A percentile compares a stretch with the other conserved stretches of the same genome.
These are phyloP conservation scores for Chymomyza fuscimana DNA, from an alignment of 2,888 invertebrate genomes.

Conservation along the genomic window DNA sequence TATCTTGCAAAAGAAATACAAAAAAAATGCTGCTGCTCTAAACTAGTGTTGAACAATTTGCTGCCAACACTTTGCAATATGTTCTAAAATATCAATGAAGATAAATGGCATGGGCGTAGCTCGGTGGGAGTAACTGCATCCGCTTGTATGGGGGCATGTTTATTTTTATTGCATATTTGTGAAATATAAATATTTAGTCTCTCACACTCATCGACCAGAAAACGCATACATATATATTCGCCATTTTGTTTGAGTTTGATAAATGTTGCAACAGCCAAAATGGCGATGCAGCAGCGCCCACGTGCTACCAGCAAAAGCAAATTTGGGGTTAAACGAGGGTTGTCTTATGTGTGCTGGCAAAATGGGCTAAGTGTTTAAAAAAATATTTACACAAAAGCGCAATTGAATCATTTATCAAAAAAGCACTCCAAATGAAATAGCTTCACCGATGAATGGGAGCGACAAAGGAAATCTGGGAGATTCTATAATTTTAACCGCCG, in stretches of 20 bases:
- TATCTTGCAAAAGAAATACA: constrained; percentile 25
- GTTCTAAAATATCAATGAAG: constrained; percentile 17
- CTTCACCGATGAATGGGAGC: too few relatives aligned
- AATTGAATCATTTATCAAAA: too few relatives aligned
- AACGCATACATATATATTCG: neutral
- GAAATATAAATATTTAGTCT: constrained; percentile 40
- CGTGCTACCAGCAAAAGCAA: neutral
- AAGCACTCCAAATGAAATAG: too few relatives aligned
- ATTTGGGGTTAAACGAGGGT: neutral
- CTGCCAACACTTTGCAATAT: constrained; percentile 3
- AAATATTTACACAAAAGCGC: too few relatives aligned
- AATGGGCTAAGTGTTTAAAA: too few relatives aligned
- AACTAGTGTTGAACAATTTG: neutral
- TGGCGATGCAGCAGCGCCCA: neutral
- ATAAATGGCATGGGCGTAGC: constrained; percentile 6
- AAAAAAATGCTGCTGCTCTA: neutral
- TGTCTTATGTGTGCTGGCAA: too few relatives aligned
- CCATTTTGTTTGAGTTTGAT: constrained; percentile 14
- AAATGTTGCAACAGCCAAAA: constrained; percentile 12
- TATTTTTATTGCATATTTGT: constrained; percentile 44
- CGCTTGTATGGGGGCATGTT: neutral
- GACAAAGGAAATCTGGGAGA: too few relatives aligned
- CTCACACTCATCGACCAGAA: constrained; percentile 2
- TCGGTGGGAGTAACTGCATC: neutral
- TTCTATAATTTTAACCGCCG: too few relatives aligned